phyloP scores from a whole-genome alignment of 2,113 vertebrate species.

The Malurus cyaneus region DNA sequence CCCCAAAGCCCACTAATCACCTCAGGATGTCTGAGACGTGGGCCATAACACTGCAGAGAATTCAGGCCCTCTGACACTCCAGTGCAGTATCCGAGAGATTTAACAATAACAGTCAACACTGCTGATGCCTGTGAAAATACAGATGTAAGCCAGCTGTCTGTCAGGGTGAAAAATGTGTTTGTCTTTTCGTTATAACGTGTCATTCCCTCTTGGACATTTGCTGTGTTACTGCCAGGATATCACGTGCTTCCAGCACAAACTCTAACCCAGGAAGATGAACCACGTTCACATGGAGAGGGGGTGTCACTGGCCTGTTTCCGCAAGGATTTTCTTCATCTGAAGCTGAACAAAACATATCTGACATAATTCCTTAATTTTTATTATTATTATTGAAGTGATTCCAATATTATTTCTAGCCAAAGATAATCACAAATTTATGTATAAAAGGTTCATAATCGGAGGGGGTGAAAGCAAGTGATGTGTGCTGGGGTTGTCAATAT shows the following conservation, averaged over 20 bases:
- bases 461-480: neutral
- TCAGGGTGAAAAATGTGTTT: conserved; percentile 70
- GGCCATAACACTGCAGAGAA: conserved; percentile 22
- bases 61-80: conserved; percentile 41
- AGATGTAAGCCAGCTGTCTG: conserved; percentile 70
- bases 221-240: conserved; percentile 36
- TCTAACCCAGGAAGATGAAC: neutral
- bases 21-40: conserved; percentile 39
- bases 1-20: conserved; percentile 43
- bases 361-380: neutral
- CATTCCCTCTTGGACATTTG: conserved; percentile 62
- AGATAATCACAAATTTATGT: neutral
- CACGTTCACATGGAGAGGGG: neutral
- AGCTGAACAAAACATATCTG: neutral
- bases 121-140: conserved; percentile 67
- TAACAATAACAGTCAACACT: conserved; percentile 59
- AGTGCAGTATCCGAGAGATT: conserved; percentile 8
- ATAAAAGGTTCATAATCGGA: neutral
- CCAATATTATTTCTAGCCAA: neutral
- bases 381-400: neutral
- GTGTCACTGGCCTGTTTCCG: neutral
- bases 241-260: conserved; percentile 7
- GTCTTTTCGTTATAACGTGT: conserved; percentile 60
- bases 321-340: neutral
- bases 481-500: neutral